Conservation (phyloP, 2,797 vertebrate species). For the Acanthis flammea region DNA sequence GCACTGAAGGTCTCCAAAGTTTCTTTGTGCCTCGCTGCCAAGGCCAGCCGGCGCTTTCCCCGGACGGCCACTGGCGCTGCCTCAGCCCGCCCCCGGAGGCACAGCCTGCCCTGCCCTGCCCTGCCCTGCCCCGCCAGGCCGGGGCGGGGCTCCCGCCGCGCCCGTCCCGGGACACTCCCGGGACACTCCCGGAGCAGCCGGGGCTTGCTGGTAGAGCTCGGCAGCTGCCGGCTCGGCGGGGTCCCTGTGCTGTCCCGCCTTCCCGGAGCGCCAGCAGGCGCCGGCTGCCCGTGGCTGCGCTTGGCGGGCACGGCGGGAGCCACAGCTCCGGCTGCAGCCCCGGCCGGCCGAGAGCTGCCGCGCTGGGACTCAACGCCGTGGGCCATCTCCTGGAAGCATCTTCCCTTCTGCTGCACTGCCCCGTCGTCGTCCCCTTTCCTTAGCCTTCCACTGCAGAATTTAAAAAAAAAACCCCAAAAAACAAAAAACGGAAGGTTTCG, state of each 20-base stretch:
- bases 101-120: not conserved
- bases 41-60: not conserved
- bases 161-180: not conserved
- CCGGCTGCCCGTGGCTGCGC: not conserved
- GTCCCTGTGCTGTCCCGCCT: rapidly evolving
- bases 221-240: rapidly evolving
- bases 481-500: not conserved
- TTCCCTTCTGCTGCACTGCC: not conserved
- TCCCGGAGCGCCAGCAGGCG: rapidly evolving
- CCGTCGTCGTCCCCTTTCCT: not conserved
- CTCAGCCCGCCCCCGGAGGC: not conserved
- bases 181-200: rapidly evolving
- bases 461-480: too few relatives aligned
- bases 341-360: not conserved
- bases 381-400: not conserved
- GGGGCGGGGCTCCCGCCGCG: not conserved
- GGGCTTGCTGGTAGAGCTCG: rapidly evolving
- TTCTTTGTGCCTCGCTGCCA: not conserved
- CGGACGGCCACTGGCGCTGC: rapidly evolving
- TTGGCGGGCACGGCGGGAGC: not conserved
- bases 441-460: not conserved
- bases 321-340: not conserved
- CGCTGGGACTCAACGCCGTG: rapidly evolving
- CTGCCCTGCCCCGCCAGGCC: not conserved
- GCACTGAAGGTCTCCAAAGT: not conserved